Evolutionary conservation across 2,888 invertebrate genomes (phyloP), one percentile per base, ranked within the genome.

Genomic region (Matsumyia berberina): DNA sequence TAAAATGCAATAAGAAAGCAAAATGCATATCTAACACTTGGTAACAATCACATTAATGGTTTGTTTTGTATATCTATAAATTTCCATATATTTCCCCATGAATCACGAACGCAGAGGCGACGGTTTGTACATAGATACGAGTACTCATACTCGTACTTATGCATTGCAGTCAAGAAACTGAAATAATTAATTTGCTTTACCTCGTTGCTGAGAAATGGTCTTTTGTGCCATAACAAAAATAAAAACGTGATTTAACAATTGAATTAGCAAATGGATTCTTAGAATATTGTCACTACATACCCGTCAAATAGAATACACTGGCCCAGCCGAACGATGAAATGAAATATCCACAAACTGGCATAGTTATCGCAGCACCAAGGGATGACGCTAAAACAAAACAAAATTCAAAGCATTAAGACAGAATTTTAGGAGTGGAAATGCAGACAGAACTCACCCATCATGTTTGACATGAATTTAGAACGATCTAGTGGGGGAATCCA

Each of bases 401-500:
- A 37, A 80, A 19, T 49, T 57, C 19, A 42, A 19, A 60, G 72
- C 58, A 46, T 46, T 44, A 46, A 62, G 37, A 37, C 8, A 0
- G 7, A 6, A 5, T 15, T 12, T n/a, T 51, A 11, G 15, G 12
- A 33, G n/a, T 42, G 0, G 8, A 15, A 46, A 5, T 0, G 12
- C 12, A 19, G 4, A 12, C 1, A 11, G 6, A 31, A 88, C 89
- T 93, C 91, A 95, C 95, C 96, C 96, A 97, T 96, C 96, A 97
- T 96, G 89, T 97, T 96, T 7, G 97, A 96, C 91, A 98, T 96
- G 91, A 98, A 96, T 91, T 97, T 97, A 49, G 97, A 97, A 87
- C 98, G 94, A 90, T 99, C 98, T 93, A 96, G 94, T 9, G 98
- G 98, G 6, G 98, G 98, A 78, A 98, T 96, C 98, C 98, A 99